A percentile compares a stretch with the other conserved stretches of the same genome.
Conservation (phyloP, 2,888 invertebrate genomes). For the Drosophila subsilvestris region DNA sequence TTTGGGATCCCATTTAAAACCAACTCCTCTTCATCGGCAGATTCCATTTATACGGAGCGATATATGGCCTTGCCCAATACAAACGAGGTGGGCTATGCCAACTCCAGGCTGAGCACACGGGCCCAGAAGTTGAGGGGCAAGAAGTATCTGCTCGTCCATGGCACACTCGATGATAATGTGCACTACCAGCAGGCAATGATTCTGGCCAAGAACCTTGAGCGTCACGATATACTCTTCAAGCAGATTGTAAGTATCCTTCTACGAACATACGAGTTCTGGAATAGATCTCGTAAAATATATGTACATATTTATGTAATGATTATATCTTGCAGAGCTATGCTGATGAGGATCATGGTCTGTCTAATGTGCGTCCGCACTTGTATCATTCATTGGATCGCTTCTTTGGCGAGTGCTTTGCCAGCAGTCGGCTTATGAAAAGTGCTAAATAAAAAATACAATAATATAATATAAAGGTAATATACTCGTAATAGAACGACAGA, state of each 20-base stretch:
- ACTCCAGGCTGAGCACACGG: slow-evolving; percentile 90
- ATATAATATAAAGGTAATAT: slow-evolving; percentile 25
- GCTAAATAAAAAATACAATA: slow-evolving; percentile 55
- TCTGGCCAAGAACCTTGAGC: slow-evolving; percentile 93
- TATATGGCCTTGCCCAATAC: slow-evolving; percentile 95
- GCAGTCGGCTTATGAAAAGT: slow-evolving; percentile 76
- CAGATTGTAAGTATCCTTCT: slow-evolving; percentile 89
- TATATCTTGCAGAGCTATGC: slow-evolving; percentile 91
- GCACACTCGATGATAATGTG: slow-evolving; percentile 97
- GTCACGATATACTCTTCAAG: slow-evolving; percentile 93
- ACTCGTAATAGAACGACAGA: slow-evolving; percentile 36
- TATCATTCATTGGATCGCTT: slow-evolving; percentile 96
- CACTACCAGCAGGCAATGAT: slow-evolving; percentile 99
- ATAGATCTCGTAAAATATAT: no score
- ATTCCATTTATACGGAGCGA: slow-evolving; percentile 98
- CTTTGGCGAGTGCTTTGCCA: slow-evolving; percentile 85
- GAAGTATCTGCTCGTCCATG: slow-evolving; percentile 95
- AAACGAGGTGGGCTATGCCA: slow-evolving; percentile 90
- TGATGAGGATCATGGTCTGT: slow-evolving; percentile 95
- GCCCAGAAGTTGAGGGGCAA: slow-evolving; percentile 88
- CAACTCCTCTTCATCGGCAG: slow-evolving; percentile 84
- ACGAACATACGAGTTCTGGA: no score
- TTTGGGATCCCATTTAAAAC: accelerated
- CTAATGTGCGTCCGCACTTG: slow-evolving; percentile 92
- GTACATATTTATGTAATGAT: background rate